Conservation (phyloP, 2,797 vertebrate genomes). For the Mus caroli region DNA sequence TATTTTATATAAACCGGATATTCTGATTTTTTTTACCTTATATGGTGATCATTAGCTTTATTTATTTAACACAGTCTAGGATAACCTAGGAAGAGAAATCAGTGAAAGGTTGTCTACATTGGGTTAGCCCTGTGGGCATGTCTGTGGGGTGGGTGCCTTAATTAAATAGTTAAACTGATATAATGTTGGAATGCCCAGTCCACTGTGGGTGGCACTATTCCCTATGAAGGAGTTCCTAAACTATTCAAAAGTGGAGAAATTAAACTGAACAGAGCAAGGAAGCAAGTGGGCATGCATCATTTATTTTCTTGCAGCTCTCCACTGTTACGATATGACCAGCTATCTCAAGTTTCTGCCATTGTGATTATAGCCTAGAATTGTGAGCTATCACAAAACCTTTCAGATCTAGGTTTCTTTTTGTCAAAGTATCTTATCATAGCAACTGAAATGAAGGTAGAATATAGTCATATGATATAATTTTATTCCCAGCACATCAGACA, state of each 20-base stretch:
- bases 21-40: background rate
- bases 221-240: background rate
- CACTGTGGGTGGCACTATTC: background rate
- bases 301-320: background rate
- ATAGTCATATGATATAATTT: background rate
- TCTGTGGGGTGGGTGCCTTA: background rate
- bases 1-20: constrained; percentile 35
- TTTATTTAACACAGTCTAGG: background rate
- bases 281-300: background rate
- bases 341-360: background rate
- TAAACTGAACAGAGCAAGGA: background rate
- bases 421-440: background rate
- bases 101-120: background rate
- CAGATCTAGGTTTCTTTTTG: background rate
- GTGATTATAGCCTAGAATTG: background rate
- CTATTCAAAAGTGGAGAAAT: background rate
- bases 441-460: background rate
- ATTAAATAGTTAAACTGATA: background rate
- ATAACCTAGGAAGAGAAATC: background rate
- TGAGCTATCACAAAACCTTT: background rate
- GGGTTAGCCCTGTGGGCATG: background rate
- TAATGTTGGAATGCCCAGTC: background rate
- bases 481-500: background rate
- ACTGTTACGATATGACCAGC: background rate
- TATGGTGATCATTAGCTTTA: background rate